Evolutionary conservation across 2,113 vertebrate species (phyloP).

Genomic region (Channa argus): DNA sequence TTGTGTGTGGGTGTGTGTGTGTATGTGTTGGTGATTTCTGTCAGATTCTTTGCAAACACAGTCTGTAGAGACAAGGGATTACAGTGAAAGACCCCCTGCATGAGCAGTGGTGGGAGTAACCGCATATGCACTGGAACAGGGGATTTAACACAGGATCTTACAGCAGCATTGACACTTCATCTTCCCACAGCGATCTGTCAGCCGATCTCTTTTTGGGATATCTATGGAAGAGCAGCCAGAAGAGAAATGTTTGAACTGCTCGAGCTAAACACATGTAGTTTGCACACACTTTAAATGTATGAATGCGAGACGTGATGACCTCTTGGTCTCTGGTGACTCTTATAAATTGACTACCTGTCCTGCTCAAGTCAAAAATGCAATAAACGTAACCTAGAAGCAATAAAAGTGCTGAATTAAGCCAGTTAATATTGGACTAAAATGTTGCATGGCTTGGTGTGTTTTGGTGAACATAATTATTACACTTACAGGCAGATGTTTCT

Average conservation of each 20-base stretch:
- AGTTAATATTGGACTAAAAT: neutral
- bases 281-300: constrained; percentile 4
- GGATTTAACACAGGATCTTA: constrained; percentile 72
- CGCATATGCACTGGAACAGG: constrained; percentile 70
- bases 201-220: constrained; percentile 64
- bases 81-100: constrained; percentile 69
- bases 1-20: constrained; percentile 6
- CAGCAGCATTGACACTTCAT: constrained; percentile 65
- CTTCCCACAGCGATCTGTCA: constrained; percentile 42
- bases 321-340: constrained; percentile 1
- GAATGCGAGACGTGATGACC: constrained; percentile 1
- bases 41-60: constrained; percentile 48
- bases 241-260: constrained; percentile 35
- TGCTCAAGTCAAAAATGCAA: neutral
- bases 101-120: constrained; percentile 75
- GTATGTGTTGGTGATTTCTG: constrained; percentile 43
- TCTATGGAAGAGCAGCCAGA: constrained; percentile 38
- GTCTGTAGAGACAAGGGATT: constrained; percentile 67
- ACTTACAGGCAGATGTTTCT: neutral
- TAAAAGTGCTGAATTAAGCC: neutral
- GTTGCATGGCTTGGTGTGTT: neutral
- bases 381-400: neutral
- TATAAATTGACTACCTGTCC: neutral
- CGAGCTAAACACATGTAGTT: constrained; percentile 17
- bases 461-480: neutral